phyloP scores from a whole-genome alignment of 2,797 vertebrate species.

The Nannoperca obscura region DNA sequence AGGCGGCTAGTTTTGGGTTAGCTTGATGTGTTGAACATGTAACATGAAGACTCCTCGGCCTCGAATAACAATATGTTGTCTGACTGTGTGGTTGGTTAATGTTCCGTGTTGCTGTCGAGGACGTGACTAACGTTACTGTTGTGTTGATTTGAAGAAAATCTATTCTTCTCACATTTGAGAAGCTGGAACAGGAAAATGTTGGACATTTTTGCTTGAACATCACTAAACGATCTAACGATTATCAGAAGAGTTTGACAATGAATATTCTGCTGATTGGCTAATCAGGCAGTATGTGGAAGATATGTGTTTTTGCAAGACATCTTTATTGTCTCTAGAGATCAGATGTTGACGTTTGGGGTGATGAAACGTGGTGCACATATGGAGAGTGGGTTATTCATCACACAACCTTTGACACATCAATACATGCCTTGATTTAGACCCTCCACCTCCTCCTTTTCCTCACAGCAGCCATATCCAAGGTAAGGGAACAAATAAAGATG shows the following conservation, averaged over 20 bases:
- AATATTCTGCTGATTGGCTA: neutral
- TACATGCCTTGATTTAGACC: slow-evolving; percentile 32
- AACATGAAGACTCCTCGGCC: no score
- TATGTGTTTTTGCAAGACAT: neutral
- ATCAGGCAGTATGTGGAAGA: neutral
- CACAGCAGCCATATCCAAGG: slow-evolving; percentile 25
- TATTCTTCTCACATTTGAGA: neutral
- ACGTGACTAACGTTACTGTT: no score
- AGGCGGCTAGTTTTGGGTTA: no score
- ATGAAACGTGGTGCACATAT: slow-evolving; percentile 7
- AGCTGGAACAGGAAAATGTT: neutral
- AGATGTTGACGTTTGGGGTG: neutral
- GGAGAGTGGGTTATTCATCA: slow-evolving; percentile 23
- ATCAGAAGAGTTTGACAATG: neutral
- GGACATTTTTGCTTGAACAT: neutral
- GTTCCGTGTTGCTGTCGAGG: no score
- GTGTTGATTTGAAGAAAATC: neutral
- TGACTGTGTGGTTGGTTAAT: no score
- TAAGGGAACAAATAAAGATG: slow-evolving; percentile 44
- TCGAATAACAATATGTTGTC: no score
- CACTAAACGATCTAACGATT: neutral
- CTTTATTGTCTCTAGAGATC: neutral
- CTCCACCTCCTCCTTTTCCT: slow-evolving; percentile 3
- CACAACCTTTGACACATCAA: slow-evolving; percentile 15
- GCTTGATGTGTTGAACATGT: no score